These are phyloP conservation scores for Harpalus rufipes DNA, from an alignment of 2,888 invertebrate genomes.

Conservation along the genomic window DNA sequence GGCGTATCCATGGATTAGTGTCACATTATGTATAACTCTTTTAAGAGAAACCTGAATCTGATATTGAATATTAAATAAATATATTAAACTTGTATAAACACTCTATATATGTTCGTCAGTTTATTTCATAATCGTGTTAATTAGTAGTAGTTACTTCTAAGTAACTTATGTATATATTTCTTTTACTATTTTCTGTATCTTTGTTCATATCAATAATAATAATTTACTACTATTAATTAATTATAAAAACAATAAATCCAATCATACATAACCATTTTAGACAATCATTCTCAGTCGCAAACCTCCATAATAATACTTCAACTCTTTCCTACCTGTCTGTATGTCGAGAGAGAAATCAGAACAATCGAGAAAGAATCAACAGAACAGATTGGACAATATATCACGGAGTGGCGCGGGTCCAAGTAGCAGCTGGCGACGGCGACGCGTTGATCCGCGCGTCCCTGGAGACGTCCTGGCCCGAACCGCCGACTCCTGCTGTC, in stretches of 20 bases:
- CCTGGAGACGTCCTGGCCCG: conserved; percentile 7
- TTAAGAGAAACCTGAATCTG: too few relatives aligned
- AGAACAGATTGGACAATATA: conserved; percentile 57
- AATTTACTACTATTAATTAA: too few relatives aligned
- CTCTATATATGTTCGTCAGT: too few relatives aligned
- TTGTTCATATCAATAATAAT: too few relatives aligned
- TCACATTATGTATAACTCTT: too few relatives aligned
- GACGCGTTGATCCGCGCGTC: conserved; percentile 52
- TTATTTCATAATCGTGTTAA: too few relatives aligned
- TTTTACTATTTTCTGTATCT: too few relatives aligned
- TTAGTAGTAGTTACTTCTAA: too few relatives aligned
- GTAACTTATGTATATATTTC: too few relatives aligned
- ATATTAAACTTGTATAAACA: too few relatives aligned
- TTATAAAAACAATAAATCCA: background rate
- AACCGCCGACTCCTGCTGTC: background rate
- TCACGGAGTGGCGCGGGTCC: conserved; percentile 17
- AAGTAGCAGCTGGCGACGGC: conserved; percentile 14
- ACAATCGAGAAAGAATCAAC: conserved; percentile 54
- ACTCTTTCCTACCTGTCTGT: background rate
- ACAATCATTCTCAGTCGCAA: background rate
- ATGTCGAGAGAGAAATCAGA: conserved; percentile 18
- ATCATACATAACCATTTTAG: background rate
- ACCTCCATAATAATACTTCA: background rate
- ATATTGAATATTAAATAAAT: too few relatives aligned
- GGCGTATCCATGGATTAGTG: too few relatives aligned